These are phyloP conservation scores for Trissonchulus latispiculum DNA, from an alignment of 2,888 invertebrate genomes.

Conservation along the genomic window DNA sequence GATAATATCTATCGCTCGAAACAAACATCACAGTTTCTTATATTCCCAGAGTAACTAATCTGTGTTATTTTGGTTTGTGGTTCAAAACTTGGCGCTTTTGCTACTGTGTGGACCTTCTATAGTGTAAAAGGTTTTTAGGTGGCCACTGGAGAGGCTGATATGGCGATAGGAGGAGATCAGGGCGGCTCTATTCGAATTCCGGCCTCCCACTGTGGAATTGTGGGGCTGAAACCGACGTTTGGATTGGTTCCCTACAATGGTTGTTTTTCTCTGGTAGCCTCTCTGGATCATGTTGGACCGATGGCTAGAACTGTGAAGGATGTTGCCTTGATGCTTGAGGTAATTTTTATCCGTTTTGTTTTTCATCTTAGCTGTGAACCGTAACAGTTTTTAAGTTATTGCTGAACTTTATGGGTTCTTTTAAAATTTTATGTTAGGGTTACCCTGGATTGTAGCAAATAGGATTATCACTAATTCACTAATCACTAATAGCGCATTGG, in stretches of 20 bases:
- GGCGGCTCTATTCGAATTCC: constrained; percentile 44
- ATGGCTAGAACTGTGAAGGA: constrained; percentile 42
- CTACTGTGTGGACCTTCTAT: too few relatives aligned
- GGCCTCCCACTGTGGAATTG: constrained; percentile 39
- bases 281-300: constrained; percentile 41
- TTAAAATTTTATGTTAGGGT: too few relatives aligned
- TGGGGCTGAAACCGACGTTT: constrained; percentile 42
- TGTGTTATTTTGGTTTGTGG: too few relatives aligned
- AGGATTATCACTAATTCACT: too few relatives aligned
- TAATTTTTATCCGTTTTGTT: constrained; percentile 25
- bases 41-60: too few relatives aligned
- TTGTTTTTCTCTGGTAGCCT: constrained; percentile 32
- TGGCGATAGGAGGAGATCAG: constrained; percentile 43
- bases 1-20: too few relatives aligned
- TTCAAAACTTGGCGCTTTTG: too few relatives aligned
- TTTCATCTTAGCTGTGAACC: constrained; percentile 33
- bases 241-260: constrained; percentile 45
- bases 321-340: constrained; percentile 41
- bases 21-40: too few relatives aligned
- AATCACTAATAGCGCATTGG: too few relatives aligned
- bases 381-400: constrained; percentile 39
- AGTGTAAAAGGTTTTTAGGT: constrained; percentile 36
- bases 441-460: too few relatives aligned
- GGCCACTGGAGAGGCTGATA: constrained; percentile 35
- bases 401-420: too few relatives aligned